Conservation (phyloP, 2,797 vertebrate genomes). For the Artibeus lituratus region DNA sequence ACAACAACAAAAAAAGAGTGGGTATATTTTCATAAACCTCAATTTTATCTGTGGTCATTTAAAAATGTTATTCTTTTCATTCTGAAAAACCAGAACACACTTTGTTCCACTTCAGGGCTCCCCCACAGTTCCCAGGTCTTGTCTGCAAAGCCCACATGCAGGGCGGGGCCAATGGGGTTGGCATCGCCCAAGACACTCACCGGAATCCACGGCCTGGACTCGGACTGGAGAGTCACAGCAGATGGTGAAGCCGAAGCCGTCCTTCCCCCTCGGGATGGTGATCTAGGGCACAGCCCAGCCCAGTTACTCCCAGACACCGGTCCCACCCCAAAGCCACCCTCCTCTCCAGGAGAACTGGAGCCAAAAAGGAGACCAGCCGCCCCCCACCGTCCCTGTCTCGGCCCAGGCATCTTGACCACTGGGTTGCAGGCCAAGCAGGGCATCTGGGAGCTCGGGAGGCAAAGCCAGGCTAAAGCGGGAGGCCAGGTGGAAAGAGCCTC, state of each 20-base stretch:
- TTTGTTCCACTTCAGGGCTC: not conserved
- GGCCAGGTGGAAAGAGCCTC: not conserved
- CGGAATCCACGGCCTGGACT: slow-evolving; percentile 96
- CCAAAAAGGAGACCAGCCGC: not conserved
- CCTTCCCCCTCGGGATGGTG: slow-evolving; percentile 93
- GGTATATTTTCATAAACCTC: slow-evolving; percentile 50
- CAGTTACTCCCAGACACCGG: slow-evolving; percentile 43
- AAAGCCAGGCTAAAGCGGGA: not conserved
- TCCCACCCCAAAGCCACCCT: not conserved
- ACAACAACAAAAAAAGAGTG: not conserved
- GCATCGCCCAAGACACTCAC: slow-evolving; percentile 30
- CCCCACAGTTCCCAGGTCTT: not conserved
- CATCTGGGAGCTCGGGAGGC: not conserved
- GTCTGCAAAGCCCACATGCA: not conserved
- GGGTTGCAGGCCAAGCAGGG: not conserved
- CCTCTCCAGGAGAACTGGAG: not conserved
- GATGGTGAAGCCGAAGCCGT: slow-evolving; percentile 98
- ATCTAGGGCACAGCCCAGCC: slow-evolving; percentile 80
- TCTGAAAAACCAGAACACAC: slow-evolving; percentile 24
- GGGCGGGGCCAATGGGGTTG: not conserved
- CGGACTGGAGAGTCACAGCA: slow-evolving; percentile 96
- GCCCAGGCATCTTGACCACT: not conserved
- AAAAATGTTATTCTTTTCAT: slow-evolving; percentile 61
- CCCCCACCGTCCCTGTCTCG: not conserved
- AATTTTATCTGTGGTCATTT: slow-evolving; percentile 20